Base-by-base conservation (phyloP, 1,140 invertebrate genomes). In the Sitodiplosis mosellana region DNA sequence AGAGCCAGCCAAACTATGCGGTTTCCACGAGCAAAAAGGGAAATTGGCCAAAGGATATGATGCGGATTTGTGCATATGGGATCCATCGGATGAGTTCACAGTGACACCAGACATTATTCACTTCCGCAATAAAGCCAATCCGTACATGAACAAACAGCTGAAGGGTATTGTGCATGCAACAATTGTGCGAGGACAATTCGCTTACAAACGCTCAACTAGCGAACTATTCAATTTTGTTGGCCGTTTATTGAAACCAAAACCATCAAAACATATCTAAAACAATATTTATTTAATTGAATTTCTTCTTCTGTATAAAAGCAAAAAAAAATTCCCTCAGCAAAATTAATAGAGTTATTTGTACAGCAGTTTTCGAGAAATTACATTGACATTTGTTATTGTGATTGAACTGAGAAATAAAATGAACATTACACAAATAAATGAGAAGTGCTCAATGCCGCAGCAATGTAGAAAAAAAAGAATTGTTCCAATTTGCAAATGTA, bases 51-150 rank as follows among this genome's bases (percentile, higher is more conserved):
- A 64, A 15, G 78, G 78, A n/a, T 69, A 71, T 52, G 79, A 83
- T 56, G 80, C 79, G 0, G 80, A 84, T 60, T 73, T 84, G 47
- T 75, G 82, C 33, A 70, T 82, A 22, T 83, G 80, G 69, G 66
- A 78, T 59, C 78, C 79, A 1, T 69, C 80, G 4, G 67, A 69
- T 42, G 61, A 60, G n/a, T 76, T 75, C 53, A 61, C 56, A 41
- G 73, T 78, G 4, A 59, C 67, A 17, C 48, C 65, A 36, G 60
- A 68, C 20, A 65, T 61, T n/a, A 71, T 77, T 47, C 55, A 67
- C 11, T 69, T 75, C 48, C 74, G 75, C 49, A 76, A 76, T 54
- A 79, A 77, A 63, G 51, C 75, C 15, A 75, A 71, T 17, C 75
- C 76, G 0, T 79, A 79, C 48, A 62, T 70, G 47, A 69, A 66